These are phyloP conservation scores for Fopius arisanus DNA, from an alignment of 1,140 invertebrate genomes.

Conservation along the genomic window DNA sequence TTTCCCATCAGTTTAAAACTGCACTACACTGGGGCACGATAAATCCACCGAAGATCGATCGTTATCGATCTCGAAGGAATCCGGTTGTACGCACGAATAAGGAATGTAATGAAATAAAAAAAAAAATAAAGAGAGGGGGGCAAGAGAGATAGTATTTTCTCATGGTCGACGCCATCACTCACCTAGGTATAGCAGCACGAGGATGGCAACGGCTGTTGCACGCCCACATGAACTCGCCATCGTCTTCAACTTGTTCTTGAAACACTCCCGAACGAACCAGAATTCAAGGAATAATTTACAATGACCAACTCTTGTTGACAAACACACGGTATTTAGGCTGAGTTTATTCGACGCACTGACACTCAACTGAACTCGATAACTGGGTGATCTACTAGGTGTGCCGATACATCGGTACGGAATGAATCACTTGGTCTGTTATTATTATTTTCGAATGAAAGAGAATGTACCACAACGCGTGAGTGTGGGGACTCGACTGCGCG, in stretches of 20 bases:
- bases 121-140: not conserved
- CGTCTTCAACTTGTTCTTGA: constrained; percentile 33
- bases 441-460: not conserved
- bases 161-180: constrained; percentile 39
- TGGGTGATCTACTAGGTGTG: constrained; percentile 25
- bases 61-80: constrained; percentile 23
- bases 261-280: not conserved
- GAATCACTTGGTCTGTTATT: not conserved
- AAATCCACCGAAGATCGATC: constrained; percentile 7
- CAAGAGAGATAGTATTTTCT: constrained; percentile 12
- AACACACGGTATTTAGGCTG: not conserved
- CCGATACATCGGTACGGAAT: constrained; percentile 33
- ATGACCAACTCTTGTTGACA: not conserved
- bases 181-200: constrained; percentile 52
- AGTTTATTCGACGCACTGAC: constrained; percentile 9
- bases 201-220: constrained; percentile 38
- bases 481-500: not conserved
- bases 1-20: not conserved
- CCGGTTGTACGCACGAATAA: constrained; percentile 25
- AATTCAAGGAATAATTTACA: not conserved
- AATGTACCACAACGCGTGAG: not conserved
- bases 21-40: not conserved
- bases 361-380: constrained; percentile 12
- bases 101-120: not conserved
- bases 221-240: constrained; percentile 49